phyloP scores from a whole-genome alignment of 2,113 vertebrate species.

The Caranx melampygus region DNA sequence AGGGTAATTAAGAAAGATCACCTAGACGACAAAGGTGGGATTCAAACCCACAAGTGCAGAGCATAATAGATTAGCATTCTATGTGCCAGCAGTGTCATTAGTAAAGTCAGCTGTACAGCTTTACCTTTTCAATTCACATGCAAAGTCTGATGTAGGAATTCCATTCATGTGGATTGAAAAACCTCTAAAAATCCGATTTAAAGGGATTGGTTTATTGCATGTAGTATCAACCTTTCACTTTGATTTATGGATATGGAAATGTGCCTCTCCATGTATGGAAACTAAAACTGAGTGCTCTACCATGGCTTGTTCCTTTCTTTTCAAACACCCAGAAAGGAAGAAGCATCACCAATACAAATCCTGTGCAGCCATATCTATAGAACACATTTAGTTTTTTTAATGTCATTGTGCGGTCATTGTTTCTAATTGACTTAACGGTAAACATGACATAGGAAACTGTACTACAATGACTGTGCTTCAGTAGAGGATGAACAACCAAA shows the following conservation, averaged over 20 bases:
- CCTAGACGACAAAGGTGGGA: not conserved
- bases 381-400: not conserved
- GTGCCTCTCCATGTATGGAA: not conserved
- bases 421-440: not conserved
- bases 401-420: not conserved
- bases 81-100: not conserved
- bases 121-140: not conserved
- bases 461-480: not conserved
- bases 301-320: not conserved
- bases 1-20: constrained; percentile 1
- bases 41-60: not conserved
- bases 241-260: constrained; percentile 3
- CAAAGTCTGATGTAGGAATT: not conserved
- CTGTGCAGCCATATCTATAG: not conserved
- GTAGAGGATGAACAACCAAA: not conserved
- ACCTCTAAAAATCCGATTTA: not conserved
- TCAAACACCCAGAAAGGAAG: no score
- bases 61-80: not conserved
- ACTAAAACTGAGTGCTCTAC: not conserved
- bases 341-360: not conserved
- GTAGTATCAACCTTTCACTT: not conserved
- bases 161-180: not conserved
- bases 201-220: not conserved
- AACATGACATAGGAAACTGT: not conserved
- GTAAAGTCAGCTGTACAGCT: not conserved